Conservation (phyloP, 2,888 invertebrate genomes). For the Andrena haemorrhoa region DNA sequence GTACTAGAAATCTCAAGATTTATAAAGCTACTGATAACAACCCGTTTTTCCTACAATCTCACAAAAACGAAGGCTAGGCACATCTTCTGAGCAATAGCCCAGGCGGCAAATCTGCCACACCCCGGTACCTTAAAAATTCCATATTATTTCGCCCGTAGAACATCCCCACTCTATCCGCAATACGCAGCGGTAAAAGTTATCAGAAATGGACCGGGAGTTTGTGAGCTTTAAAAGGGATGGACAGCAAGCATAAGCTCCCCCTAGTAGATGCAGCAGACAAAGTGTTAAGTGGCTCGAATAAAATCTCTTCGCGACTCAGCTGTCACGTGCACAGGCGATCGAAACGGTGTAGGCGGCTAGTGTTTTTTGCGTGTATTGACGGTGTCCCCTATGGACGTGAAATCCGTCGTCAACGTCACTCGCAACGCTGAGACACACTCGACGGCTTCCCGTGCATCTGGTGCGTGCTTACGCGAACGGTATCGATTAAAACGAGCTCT, state of each 20-base stretch:
- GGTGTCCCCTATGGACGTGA: not conserved
- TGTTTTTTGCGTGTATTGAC: slow-evolving; percentile 14
- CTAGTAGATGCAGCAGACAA: not conserved
- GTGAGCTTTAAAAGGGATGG: too few species aligned
- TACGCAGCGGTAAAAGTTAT: too few species aligned
- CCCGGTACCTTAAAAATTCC: too few species aligned
- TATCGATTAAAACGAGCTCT: slow-evolving; percentile 47
- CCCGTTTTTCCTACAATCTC: too few species aligned
- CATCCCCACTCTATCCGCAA: too few species aligned
- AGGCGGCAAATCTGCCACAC: too few species aligned
- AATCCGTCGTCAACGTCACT: slow-evolving; percentile 26
- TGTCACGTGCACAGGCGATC: not conserved
- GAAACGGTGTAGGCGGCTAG: not conserved
- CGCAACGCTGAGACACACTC: slow-evolving; percentile 28
- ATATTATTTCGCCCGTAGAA: too few species aligned
- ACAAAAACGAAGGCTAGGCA: too few species aligned
- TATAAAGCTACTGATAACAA: too few species aligned
- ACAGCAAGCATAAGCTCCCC: not conserved
- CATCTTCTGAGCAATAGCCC: too few species aligned
- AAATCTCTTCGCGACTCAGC: not conserved
- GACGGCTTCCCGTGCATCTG: slow-evolving; percentile 12
- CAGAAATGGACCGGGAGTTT: too few species aligned
- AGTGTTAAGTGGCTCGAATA: not conserved
- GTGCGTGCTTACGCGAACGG: slow-evolving; percentile 32
- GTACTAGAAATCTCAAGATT: too few species aligned